Evolutionary conservation across 1,140 invertebrate species (phyloP).

Genomic region (Zaprionus africanus): DNA sequence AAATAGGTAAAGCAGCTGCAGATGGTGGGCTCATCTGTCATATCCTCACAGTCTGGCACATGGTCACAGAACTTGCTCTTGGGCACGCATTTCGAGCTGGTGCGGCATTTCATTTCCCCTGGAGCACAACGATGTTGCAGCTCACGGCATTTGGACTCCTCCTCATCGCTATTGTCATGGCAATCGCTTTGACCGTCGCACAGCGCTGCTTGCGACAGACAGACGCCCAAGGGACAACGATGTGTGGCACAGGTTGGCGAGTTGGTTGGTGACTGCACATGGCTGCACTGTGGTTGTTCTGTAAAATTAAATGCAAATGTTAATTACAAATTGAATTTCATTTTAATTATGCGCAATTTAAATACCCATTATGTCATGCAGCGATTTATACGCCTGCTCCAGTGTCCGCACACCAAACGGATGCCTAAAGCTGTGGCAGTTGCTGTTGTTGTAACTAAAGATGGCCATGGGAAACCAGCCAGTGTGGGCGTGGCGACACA

Average conservation of each 20-base stretch:
- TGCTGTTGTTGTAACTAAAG: constrained; percentile 73
- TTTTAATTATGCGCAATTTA: background rate
- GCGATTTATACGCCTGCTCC: constrained; percentile 57
- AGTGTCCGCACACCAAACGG: constrained; percentile 64
- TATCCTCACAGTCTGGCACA: constrained; percentile 88
- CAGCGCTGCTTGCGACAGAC: constrained; percentile 87
- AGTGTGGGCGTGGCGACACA: constrained; percentile 61
- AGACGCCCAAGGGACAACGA: constrained; percentile 89
- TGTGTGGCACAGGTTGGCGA: constrained; percentile 84
- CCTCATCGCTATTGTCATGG: constrained; percentile 88
- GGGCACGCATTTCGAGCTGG: constrained; percentile 88
- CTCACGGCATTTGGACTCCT: constrained; percentile 84
- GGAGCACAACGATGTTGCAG: constrained; percentile 58
- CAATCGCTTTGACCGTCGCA: constrained; percentile 91
- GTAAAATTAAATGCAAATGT: background rate
- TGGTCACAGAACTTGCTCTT: constrained; percentile 89
- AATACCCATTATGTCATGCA: constrained; percentile 73
- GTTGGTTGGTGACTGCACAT: constrained; percentile 5
- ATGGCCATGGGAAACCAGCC: constrained; percentile 78
- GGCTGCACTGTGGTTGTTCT: constrained; percentile 64
- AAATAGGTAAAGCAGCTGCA: constrained; percentile 89
- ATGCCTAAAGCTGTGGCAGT: constrained; percentile 73
- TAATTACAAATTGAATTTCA: constrained; percentile 6
- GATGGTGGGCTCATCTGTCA: constrained; percentile 88
- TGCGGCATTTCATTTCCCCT: constrained; percentile 87